phyloP scores from a whole-genome alignment of 2,797 vertebrate species.

The Myripristis jacobus region DNA sequence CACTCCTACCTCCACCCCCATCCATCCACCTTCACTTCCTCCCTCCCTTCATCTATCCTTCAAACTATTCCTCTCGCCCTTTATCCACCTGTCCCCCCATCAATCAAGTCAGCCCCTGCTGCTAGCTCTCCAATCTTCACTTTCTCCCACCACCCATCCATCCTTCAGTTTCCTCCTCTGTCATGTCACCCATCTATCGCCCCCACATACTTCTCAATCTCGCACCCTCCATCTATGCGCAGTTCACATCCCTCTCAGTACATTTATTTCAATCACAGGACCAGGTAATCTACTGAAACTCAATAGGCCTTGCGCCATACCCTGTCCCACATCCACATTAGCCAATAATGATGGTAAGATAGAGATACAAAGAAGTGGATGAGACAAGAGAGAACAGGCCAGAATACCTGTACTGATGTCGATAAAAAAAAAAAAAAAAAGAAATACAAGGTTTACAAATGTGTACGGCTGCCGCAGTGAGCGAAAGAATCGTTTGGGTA shows the following conservation, averaged over 20 bases:
- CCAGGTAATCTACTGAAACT: constrained; percentile 45
- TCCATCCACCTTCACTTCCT: background rate
- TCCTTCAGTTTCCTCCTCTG: constrained; percentile 16
- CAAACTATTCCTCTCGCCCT: constrained; percentile 6
- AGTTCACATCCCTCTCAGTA: constrained; percentile 1
- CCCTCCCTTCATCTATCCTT: background rate
- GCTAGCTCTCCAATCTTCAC: constrained; percentile 1
- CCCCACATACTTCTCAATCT: background rate
- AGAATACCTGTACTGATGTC: constrained; percentile 30
- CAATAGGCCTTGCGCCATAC: constrained; percentile 33
- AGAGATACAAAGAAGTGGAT: background rate
- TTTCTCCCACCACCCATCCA: constrained; percentile 14
- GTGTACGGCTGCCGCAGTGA: background rate
- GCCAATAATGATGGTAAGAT: constrained; percentile 6
- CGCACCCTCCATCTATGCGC: constrained; percentile 4
- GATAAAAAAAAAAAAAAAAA: constrained; percentile 6
- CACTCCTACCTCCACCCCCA: background rate
- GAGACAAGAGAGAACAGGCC: constrained; percentile 15
- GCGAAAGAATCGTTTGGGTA: constrained; percentile 6
- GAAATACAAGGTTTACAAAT: constrained; percentile 20
- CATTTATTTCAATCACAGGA: constrained; percentile 27
- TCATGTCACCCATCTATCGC: constrained; percentile 28
- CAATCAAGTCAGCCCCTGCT: background rate
- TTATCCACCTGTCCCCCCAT: constrained; percentile 8
- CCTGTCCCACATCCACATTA: constrained; percentile 33